Base-by-base conservation (phyloP, 2,888 invertebrate genomes). In the Macrophya alboannulata region DNA sequence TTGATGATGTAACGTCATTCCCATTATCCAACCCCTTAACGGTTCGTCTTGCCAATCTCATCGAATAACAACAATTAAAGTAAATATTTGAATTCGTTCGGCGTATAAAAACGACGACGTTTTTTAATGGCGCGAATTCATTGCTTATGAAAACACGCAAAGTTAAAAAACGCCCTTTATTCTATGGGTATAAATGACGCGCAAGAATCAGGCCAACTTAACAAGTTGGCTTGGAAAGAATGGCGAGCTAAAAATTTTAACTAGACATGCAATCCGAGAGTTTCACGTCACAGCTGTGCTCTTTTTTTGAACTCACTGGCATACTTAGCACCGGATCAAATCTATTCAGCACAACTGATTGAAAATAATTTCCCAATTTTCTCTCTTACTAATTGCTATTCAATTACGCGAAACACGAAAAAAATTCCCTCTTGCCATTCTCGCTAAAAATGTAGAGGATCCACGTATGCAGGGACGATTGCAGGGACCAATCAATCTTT, bases 161-260 rank as follows among this genome's bases (percentile, higher is more conserved):
- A 37, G 68, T 37, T 68, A 15, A 74, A 74, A 74, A 21, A 45
- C n/a, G 21, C 21, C 21, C 15, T 72, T 72, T 45, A 21, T 45
- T 2, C 72, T 15, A 40, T 45, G 31, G 72, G 45, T 74, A n/a
- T n/a, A 43, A 74, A 74, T 74, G 45, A 45, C 45, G 72, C 45
- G 45, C 72, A 74, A 74, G 45, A 74, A 45, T 74, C 72, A 74
- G 45, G 43, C 43, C 72, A 74, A 74, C 45, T 45, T 74, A 74
- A 45, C 10, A 45, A 21, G 21, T 21, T 68, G 37, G 68, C 68
- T 68, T 68, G 17, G 37, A 68, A 17, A 68, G 25, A 68, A 68
- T 68, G 37, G 37, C 68, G 21, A 74, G 43, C 4, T 45, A 37
- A 17, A 10, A 37, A 74, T 45, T 74, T 77, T 51, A 77, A 77